phyloP scores from a whole-genome alignment of 2,113 vertebrate species.

The Aptenodytes patagonicus region DNA sequence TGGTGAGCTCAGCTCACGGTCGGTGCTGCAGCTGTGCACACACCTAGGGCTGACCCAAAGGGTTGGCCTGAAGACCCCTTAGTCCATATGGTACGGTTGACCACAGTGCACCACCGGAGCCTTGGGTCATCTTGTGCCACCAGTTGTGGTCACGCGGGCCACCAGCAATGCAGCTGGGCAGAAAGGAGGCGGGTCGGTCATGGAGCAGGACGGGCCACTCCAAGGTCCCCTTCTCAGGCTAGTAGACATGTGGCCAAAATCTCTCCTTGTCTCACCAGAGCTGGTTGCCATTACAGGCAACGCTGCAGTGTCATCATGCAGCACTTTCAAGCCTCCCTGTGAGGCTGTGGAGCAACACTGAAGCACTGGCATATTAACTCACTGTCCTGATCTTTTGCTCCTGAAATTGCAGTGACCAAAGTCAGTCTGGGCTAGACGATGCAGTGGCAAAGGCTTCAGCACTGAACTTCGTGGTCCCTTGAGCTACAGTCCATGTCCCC shows the following conservation, averaged over 20 bases:
- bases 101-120: background rate
- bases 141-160: rapidly evolving
- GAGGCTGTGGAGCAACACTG: rapidly evolving
- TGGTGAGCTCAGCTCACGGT: background rate
- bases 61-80: background rate
- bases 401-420: background rate
- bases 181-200: background rate
- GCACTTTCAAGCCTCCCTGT: background rate
- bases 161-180: background rate
- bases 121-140: background rate
- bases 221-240: background rate
- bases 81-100: background rate
- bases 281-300: background rate
- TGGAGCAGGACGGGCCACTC: background rate
- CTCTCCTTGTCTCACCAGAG: background rate
- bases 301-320: background rate
- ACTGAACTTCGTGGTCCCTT: background rate
- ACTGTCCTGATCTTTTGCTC: background rate
- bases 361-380: background rate
- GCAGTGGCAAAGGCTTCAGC: background rate
- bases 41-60: background rate
- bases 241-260: background rate
- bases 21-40: rapidly evolving
- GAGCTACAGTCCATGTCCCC: background rate
- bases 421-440: background rate